Evolutionary conservation across 1,140 invertebrate genomes (phyloP), one percentile per base, ranked within the genome.

Genomic region (Myzus persicae): DNA sequence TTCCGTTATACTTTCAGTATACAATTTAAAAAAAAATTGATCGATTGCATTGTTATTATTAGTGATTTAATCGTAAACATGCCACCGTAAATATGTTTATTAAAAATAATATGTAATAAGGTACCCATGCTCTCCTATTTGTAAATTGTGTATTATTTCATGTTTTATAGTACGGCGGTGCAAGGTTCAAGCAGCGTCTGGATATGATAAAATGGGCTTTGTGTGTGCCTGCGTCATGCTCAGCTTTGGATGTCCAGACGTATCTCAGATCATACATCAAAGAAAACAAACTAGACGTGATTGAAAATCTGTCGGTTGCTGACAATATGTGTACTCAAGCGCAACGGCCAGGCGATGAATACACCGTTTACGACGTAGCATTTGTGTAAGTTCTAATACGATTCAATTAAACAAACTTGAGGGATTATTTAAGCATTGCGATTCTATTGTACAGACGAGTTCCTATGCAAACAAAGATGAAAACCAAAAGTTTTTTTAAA

Each of bases 171-270:
- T 94, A 93, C 42, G 94, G 94, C 2, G 94, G 94, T 2, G 94
- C 94, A 36, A 89, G 59, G 4, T 93, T 93, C 42, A 94, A 94
- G 51, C 93, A 94, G 42, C 90, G 94, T 31, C 48, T 94, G 95
- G 96, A 93, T 94, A 95, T 14, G 94, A 90, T 96, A 36, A 95
- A 96, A 76, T 95, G 96, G 95, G 96, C 96, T 2, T 95, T 96
- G 44, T 96, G 96, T 94, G 95, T 96, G 11, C 96, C 96, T 1
- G 95, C 95, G 0, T 95, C 95, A 0, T 96, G 96, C 93, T 94
- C 94, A 0, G 93, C 95, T 0, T 88, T 94, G n/a, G 96, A 96
- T 42, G 94, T 96, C 20, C 95, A 95, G 90, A 94, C 94, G 2
- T 96, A 97, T 93, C 95, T 96, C 5, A 94, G 51, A 95, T 96